Base-by-base conservation (phyloP, 2,888 invertebrate genomes). In the Cinara cedri region DNA sequence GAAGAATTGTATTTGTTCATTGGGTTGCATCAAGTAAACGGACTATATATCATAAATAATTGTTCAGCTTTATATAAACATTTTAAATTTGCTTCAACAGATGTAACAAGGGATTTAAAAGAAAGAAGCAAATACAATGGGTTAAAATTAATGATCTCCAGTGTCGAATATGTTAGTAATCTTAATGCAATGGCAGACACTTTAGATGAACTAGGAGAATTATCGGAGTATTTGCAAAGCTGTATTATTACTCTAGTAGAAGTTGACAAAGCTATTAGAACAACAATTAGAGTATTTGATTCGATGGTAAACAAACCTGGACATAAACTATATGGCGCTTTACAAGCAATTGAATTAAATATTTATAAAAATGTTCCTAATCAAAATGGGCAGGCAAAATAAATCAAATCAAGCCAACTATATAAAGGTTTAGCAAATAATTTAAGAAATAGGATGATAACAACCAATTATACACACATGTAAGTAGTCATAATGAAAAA, bases 1-100 rank as follows among this genome's bases (percentile, higher is more conserved):
- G 82, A n/a, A 44, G 80, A 13, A 68, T 82, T 57, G 68, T 83
- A 21, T 72, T 65, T 21, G 75, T 68, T 24, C 65, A 81, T 9
- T 83, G 82, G 81, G 81, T n/a, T 82, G 82, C 82, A 9, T 81
- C 80, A n/a, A 80, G 71, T 66, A 75, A 68, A 26, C 65, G 81
- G 13, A 68, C 81, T 63, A 78, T 82, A 26, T 63, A 81, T 81
- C 24, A 80, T 81, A 76, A 66, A 80, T 51, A 68, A 76, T 42
- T 82, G 76, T 51, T 54, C 63, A 14, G 68, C 81, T 83, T 49
- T 72, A 34, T n/a, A n/a, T 49, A 19, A 86, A 86, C 75, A 75
- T 65, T 65, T 75, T 51, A 65, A 70, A 10, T 34, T 14, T 3
- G 34, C 34, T 54, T 70, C 70, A 70, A 54, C 13, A 13, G 70